Base-by-base conservation (phyloP, 2,888 invertebrate genomes). In the Melipona bicolor region DNA sequence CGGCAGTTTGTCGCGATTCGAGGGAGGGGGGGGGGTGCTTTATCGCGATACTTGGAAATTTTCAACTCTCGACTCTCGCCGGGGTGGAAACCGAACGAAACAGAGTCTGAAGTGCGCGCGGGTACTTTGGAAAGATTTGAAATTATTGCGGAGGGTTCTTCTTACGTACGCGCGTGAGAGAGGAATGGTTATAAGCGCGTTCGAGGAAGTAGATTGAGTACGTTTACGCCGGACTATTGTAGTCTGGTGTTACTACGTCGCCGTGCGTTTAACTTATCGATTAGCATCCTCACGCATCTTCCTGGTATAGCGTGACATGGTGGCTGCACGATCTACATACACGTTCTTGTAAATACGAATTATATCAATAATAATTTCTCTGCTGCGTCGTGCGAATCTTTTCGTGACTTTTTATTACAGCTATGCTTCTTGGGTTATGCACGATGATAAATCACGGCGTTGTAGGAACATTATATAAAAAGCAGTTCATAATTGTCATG, bases 281-380 rank as follows among this genome's bases (percentile, higher is more conserved):
- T 74, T 65, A 74, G 50, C 73, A 64, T 62, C 52, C 11, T 36
- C n/a, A 52, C 36, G 54, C 54, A 74, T 65, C 74, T 74, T 54
- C 74, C 36, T 65, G 74, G 36, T 52, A 64, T n/a, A 5, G 52
- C 19, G 50, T 64, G 62, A 73, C 73, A 17, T 2, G 24, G 11
- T 32, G 64, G 43, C 32, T 64, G 15, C 24, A 24, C 24, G 36
- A 64, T 73, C 72, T 50, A 50, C 21, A 21, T 52, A 19, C 13
- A 9, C 21, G 21, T 52, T 52, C 49, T n/a, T 17, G 27, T 13
- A 6, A 3, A 64, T 56, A 59, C 19, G 50, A 49, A 36, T 36
- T 52, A 36, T 5, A 21, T n/a, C n/a, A n/a, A n/a, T 43, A 27
- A 4, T 21, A 49, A 21, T 49, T 21, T 15, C 2, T 49, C 27